phyloP scores from a whole-genome alignment of 2,888 invertebrate genomes.

The Ptilodon capucinus region DNA sequence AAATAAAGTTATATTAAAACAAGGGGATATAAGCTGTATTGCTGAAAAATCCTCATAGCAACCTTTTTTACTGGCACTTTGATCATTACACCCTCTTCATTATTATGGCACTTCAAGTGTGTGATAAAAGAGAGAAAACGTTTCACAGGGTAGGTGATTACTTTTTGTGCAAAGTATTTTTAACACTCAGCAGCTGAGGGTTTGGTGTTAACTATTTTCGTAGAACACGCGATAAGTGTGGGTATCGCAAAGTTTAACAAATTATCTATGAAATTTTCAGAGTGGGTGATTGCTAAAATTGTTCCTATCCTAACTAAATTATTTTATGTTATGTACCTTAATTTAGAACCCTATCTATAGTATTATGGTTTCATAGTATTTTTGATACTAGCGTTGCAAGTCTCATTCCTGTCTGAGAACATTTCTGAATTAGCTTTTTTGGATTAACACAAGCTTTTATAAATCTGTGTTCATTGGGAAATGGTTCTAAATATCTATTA shows the following conservation, averaged over 20 bases:
- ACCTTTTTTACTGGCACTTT: not conserved
- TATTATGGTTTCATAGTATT: too few relatives aligned
- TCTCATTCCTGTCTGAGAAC: too few relatives aligned
- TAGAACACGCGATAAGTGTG: conserved; percentile 21
- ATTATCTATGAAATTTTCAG: conserved; percentile 3
- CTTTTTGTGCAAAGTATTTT: conserved; percentile 45
- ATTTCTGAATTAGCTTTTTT: too few relatives aligned
- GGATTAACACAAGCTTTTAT: too few relatives aligned
- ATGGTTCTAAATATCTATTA: too few relatives aligned
- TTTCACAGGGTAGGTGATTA: conserved; percentile 61
- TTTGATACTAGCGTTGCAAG: too few relatives aligned
- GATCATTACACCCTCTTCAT: conserved; percentile 33
- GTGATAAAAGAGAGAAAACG: conserved; percentile 62
- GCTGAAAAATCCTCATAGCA: not conserved
- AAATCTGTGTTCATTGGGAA: too few relatives aligned
- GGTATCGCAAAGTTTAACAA: conserved; percentile 8
- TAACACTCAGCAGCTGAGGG: conserved; percentile 41
- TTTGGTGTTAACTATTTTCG: conserved; percentile 22
- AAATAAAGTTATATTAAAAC: too few relatives aligned
- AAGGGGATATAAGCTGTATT: not conserved
- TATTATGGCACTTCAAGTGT: conserved; percentile 12
- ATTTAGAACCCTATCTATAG: too few relatives aligned
- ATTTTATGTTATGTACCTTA: not conserved
- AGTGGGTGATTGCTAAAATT: not conserved
- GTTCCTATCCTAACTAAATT: not conserved